These are phyloP conservation scores for Periophthalmus modestus DNA, from an alignment of 2,113 vertebrate genomes.

Conservation along the genomic window DNA sequence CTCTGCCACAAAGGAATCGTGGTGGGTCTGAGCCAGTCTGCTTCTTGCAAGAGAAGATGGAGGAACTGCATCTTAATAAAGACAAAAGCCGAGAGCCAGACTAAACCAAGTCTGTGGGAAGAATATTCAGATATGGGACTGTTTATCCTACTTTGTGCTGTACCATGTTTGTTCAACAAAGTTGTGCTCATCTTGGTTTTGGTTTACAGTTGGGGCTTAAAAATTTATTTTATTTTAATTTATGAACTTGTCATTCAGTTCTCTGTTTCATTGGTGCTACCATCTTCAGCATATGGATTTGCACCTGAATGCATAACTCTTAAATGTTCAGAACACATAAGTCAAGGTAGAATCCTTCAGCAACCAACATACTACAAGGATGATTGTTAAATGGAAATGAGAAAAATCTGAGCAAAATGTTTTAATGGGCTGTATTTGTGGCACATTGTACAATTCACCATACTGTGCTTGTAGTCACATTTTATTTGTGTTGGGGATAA, in stretches of 20 bases:
- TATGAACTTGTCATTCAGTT: conserved; percentile 32
- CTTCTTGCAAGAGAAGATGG: conserved; percentile 76
- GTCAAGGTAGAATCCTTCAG: not conserved
- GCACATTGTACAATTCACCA: not conserved
- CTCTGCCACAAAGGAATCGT: conserved; percentile 46
- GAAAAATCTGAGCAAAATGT: not conserved
- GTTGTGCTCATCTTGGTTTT: conserved; percentile 26
- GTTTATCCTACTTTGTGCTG: conserved; percentile 22
- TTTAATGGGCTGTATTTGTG: not conserved
- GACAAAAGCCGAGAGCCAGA: conserved; percentile 78
- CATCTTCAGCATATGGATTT: conserved; percentile 7
- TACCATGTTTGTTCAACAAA: conserved; percentile 23
- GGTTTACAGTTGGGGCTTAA: conserved; percentile 11
- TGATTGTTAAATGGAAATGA: not conserved
- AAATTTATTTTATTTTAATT: conserved; percentile 37
- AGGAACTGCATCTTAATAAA: conserved; percentile 76
- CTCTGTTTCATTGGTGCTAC: conserved; percentile 60
- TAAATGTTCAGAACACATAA: not conserved
- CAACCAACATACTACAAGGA: not conserved
- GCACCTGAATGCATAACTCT: not conserved
- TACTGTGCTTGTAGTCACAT: not conserved
- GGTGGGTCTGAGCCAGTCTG: conserved; percentile 70
- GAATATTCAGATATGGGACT: conserved; percentile 32
- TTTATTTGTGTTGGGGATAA: not conserved
- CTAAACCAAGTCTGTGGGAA: conserved; percentile 40